A percentile compares a stretch with the other conserved stretches of the same genome.
These are phyloP conservation scores for Drosophila erecta DNA, from an alignment of 1,140 invertebrate species.

Conservation along the genomic window DNA sequence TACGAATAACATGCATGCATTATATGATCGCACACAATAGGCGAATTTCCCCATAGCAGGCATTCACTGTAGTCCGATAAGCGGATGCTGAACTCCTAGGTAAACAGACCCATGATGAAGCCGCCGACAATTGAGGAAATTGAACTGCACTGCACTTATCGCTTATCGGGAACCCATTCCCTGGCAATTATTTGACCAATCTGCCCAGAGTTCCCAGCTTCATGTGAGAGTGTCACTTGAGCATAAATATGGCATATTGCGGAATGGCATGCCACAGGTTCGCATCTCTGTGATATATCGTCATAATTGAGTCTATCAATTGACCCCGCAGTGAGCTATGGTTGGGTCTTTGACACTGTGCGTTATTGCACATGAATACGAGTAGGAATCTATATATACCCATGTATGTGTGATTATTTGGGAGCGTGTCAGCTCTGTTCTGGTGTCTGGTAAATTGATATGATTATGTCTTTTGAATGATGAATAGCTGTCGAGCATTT, in stretches of 20 bases:
- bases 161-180: constrained; percentile 28
- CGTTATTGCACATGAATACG: constrained; percentile 48
- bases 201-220: constrained; percentile 17
- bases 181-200: constrained; percentile 28
- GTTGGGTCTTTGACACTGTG: constrained; percentile 78
- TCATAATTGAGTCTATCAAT: constrained; percentile 82
- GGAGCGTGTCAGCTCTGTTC: constrained; percentile 33
- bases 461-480: constrained; percentile 58
- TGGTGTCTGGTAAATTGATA: constrained; percentile 52
- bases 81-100: constrained; percentile 20
- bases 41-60: background rate
- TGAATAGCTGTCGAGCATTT: constrained; percentile 39
- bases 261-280: background rate
- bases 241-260: constrained; percentile 10
- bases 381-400: constrained; percentile 32
- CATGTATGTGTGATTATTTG: constrained; percentile 36
- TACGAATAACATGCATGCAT: background rate
- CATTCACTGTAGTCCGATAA: constrained; percentile 30
- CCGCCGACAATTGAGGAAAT: constrained; percentile 41
- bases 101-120: constrained; percentile 39
- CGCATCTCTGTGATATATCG: constrained; percentile 61
- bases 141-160: constrained; percentile 52
- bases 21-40: background rate
- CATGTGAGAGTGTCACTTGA: background rate
- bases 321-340: constrained; percentile 75